Percentiles rank a stretch among this genome's conserved stretches.
phyloP scores from a whole-genome alignment of 2,113 vertebrate species.

The Mustela lutreola region DNA sequence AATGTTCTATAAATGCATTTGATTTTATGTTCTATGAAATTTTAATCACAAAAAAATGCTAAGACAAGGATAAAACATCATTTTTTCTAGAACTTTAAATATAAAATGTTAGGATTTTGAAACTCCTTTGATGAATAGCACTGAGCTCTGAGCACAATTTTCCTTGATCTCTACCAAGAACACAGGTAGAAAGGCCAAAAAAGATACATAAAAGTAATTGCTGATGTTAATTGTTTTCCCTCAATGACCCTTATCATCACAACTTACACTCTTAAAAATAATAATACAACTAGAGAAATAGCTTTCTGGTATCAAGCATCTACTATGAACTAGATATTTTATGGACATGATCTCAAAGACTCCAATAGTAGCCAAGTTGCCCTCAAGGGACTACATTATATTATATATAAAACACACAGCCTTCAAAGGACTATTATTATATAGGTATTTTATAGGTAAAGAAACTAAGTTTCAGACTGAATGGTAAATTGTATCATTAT shows the following conservation, averaged over 20 bases:
- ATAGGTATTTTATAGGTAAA: neutral
- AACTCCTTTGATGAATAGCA: neutral
- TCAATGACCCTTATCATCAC: neutral
- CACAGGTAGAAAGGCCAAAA: neutral
- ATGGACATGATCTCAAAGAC: neutral
- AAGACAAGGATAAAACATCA: neutral
- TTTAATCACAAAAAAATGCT: neutral
- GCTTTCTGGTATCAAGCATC: neutral
- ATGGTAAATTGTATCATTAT: neutral
- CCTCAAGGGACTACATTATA: neutral
- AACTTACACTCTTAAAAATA: neutral
- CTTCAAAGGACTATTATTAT: neutral
- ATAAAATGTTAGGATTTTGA: neutral
- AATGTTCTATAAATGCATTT: neutral
- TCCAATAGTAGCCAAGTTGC: neutral
- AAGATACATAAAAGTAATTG: neutral
- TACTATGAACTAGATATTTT: neutral
- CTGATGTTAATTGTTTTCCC: neutral
- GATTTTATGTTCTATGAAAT: neutral
- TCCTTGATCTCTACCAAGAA: neutral
- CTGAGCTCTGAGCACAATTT: neutral
- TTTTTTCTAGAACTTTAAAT: constrained; percentile 24
- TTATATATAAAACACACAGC: neutral
- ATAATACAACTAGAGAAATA: neutral
- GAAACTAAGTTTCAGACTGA: neutral